phyloP scores from a whole-genome alignment of 2,113 vertebrate genomes.

The Tupaia chinensis region DNA sequence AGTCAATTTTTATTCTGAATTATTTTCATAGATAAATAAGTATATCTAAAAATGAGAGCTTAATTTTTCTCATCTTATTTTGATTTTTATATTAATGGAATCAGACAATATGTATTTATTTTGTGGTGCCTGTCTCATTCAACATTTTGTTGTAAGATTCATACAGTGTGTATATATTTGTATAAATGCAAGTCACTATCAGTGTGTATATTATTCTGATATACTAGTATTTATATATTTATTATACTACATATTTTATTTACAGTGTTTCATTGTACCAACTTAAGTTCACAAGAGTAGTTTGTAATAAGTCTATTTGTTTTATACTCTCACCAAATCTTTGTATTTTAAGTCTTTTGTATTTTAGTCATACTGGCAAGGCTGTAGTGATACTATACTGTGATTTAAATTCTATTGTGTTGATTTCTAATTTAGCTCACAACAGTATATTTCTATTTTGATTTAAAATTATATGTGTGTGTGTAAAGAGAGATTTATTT shows the following conservation, averaged over 20 bases:
- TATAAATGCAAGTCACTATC: background rate
- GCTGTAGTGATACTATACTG: background rate
- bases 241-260: background rate
- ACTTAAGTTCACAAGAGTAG: background rate
- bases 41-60: background rate
- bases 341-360: background rate
- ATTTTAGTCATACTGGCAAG: background rate
- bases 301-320: background rate
- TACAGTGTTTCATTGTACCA: background rate
- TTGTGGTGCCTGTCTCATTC: background rate
- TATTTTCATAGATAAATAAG: background rate
- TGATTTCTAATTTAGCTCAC: background rate
- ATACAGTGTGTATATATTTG: background rate
- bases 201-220: background rate
- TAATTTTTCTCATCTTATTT: background rate
- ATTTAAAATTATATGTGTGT: background rate
- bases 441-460: constrained; percentile 4
- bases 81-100: background rate
- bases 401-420: background rate
- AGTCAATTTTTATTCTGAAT: background rate
- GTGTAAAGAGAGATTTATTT: too few relatives aligned
- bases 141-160: background rate
- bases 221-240: background rate
- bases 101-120: background rate
- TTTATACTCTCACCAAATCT: background rate